Evolutionary conservation across 2,888 invertebrate genomes (phyloP), one percentile per base, ranked within the genome.

Genomic region (Stenurella melanura): DNA sequence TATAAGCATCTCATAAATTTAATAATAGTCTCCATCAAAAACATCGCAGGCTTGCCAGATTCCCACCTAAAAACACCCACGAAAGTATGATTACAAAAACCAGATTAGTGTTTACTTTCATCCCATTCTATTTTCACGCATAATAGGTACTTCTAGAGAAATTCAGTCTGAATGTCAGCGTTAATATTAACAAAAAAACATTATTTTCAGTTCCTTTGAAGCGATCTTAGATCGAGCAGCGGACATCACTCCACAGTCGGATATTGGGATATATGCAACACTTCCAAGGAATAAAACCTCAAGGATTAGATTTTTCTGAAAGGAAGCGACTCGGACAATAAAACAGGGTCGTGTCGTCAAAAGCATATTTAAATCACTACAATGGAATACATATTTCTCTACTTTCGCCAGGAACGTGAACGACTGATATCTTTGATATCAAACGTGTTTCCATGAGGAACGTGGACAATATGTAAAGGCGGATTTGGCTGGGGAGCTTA

Each of bases 341-440:
- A 82, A 75, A 75, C 70, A 61, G 76, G 74, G 75, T 72, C 78
- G 76, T 80, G 80, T 80, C 78, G 81, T 81, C 84, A 83, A 84
- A 85, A 84, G 83, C 83, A 86, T 86, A 86, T 87, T 87, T 86
- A 87, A 87, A 87, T 87, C 85, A 79, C 81, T 77, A 87, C 87
- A 87, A 87, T 86, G 83, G 84, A 83, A 85, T 86, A 87, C 87
- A 87, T 86, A 87, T 87, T 87, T 87, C 87, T 86, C 85, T 86
- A 87, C 87, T 87, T 84, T 82, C 76, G 75, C 74, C 70, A 74
- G 76, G 78, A 81, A 81, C 80, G 82, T 82, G 81, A 30, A 72
- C 21, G 63, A 63, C 63, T 63, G 78, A 78, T 77, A 80, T 79
- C 78, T 77, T 75, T 71, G 60, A 64, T 75, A 78, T 75, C 75